Evolutionary conservation across 2,113 vertebrate species (phyloP).

Genomic region (Oplegnathus fasciatus): DNA sequence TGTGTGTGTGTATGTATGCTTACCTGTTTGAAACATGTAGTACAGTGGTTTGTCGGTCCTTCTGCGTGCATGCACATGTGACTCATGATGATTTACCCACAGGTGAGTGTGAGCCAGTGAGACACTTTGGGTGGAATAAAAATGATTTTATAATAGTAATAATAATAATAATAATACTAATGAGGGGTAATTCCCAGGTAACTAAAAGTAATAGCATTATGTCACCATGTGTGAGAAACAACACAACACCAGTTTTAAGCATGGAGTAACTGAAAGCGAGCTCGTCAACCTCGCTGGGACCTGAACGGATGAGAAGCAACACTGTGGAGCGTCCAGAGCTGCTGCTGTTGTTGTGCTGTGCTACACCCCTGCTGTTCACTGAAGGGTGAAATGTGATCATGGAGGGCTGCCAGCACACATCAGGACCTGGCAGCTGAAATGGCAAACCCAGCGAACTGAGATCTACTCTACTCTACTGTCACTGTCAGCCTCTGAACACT

Average conservation of each 20-base stretch:
- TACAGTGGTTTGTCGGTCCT: background rate
- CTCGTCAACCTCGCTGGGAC: conserved; percentile 23
- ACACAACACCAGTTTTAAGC: background rate
- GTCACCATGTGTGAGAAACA: background rate
- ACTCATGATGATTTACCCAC: conserved; percentile 6
- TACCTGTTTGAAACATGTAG: background rate
- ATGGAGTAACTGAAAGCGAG: conserved; percentile 21
- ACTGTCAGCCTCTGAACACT: conserved; percentile 40
- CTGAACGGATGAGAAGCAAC: conserved; percentile 49
- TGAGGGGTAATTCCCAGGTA: background rate
- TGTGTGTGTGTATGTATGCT: background rate
- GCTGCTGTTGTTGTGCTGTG: conserved; percentile 62
- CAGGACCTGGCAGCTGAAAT: conserved; percentile 69
- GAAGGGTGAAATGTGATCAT: conserved; percentile 79
- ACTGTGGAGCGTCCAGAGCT: conserved; percentile 41
- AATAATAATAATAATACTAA: background rate
- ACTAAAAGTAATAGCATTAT: background rate
- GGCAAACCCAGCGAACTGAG: conserved; percentile 59
- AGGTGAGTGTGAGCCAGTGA: background rate
- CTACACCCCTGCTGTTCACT: conserved; percentile 74
- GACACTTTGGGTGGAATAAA: background rate
- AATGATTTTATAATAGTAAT: background rate
- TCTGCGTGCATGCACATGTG: background rate
- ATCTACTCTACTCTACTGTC: conserved; percentile 23
- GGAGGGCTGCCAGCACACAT: conserved; percentile 77